Evolutionary conservation across 2,888 invertebrate genomes (phyloP), one percentile per base, ranked within the genome.

Genomic region (Empis livida): DNA sequence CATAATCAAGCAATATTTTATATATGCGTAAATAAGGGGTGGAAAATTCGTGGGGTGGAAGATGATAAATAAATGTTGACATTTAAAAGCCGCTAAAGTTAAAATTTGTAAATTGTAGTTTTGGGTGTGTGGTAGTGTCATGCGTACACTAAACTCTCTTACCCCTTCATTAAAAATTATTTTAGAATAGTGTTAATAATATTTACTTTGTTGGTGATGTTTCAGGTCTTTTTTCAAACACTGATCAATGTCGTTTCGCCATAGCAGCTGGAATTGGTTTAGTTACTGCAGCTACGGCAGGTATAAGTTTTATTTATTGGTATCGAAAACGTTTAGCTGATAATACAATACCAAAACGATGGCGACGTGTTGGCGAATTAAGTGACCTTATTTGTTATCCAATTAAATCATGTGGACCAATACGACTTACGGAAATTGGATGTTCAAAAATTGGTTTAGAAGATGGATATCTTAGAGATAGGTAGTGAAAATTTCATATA

Each of bases 281-380:
- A 11, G 44, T 47, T 4, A 54, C 55, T 15, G 51, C 51, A n/a
- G 51, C 46, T n/a, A 49, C 39, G 11, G 47, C 48, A 40, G 47
- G 49, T 5, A 31, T 44, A 11, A 41, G 54, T 11, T 43, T 51
- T 32, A 16, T 49, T 10, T 56, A 54, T 31, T 51, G 38, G 43
- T 51, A 54, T n/a, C 45, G 48, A 27, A 55, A 54, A 39, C 48
- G 51, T 17, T 47, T 46, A 17, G 10, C n/a, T 13, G 35, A 11
- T 17, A 42, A 44, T 17, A 42, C 48, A 14, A 52, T 51, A 0
- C 55, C 56, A 11, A 54, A 47, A 23, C 15, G 51, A 48, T 80
- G 79, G 80, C 70, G 68, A 37, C 70, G 72, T 57, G 73, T 78
- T 20, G 80, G 80, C 1, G 73, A 73, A 46, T 60, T 80, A 5